Percentiles rank a stretch among this genome's conserved stretches.
Conservation (phyloP, 2,888 invertebrate species). For the Leptinotarsa peninsularis region DNA sequence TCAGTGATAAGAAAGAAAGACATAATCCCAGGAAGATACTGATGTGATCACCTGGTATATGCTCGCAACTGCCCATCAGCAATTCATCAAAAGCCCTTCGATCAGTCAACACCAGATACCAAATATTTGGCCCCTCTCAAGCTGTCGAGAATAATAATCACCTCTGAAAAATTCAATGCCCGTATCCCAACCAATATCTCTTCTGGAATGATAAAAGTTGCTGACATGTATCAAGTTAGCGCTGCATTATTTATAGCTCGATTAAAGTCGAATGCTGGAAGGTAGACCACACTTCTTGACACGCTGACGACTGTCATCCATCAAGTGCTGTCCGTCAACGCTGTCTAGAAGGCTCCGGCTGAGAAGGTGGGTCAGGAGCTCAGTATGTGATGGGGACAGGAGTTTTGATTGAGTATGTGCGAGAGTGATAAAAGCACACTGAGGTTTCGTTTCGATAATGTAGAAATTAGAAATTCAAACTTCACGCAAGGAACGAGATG, state of each 20-base stretch:
- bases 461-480: no score
- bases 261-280: slow-evolving; percentile 36
- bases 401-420: neutral
- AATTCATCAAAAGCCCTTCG: neutral
- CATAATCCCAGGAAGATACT: no score
- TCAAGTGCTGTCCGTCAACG: slow-evolving; percentile 27
- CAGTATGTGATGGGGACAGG: neutral
- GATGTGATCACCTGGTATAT: neutral
- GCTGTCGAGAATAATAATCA: slow-evolving; percentile 26
- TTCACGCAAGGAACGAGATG: no score
- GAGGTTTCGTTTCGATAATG: neutral
- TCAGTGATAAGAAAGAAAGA: no score
- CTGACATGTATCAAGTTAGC: slow-evolving; percentile 40
- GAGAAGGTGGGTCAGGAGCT: slow-evolving; percentile 13
- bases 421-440: neutral
- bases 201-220: slow-evolving; percentile 35
- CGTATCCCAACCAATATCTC: slow-evolving; percentile 22
- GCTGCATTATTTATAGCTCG: slow-evolving; percentile 41
- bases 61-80: neutral
- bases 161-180: slow-evolving; percentile 26
- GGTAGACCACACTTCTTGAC: slow-evolving; percentile 37
- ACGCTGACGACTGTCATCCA: slow-evolving; percentile 32
- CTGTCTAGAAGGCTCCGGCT: neutral
- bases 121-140: slow-evolving; percentile 8
- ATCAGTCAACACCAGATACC: slow-evolving; percentile 5